phyloP scores from a whole-genome alignment of 1,140 invertebrate genomes.

The Octopus sinensis region DNA sequence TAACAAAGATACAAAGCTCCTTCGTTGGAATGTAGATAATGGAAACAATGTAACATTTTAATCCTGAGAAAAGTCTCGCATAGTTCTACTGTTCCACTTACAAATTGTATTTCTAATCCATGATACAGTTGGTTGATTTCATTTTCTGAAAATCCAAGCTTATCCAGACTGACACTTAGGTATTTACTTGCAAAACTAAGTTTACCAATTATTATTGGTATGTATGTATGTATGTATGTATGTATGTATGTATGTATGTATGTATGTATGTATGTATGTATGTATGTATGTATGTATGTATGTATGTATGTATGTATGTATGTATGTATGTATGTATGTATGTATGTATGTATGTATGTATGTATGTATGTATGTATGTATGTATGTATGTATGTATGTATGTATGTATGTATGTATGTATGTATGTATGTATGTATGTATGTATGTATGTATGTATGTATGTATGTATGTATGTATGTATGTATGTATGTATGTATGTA shows the following conservation, averaged over 20 bases:
- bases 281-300: background rate
- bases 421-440: background rate
- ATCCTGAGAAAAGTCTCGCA: too few relatives aligned
- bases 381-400: background rate
- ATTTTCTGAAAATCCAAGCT: too few relatives aligned
- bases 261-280: constrained; percentile 3
- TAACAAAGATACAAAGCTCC: too few relatives aligned
- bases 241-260: constrained; percentile 3
- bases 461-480: background rate
- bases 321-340: background rate
- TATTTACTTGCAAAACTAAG: too few relatives aligned
- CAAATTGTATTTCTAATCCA: too few relatives aligned
- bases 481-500: background rate
- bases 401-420: background rate
- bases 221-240: background rate
- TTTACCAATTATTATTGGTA: background rate
- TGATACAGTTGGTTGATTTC: too few relatives aligned
- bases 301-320: background rate
- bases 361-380: background rate
- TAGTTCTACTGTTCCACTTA: too few relatives aligned
- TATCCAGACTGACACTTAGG: too few relatives aligned
- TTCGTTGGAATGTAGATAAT: too few relatives aligned
- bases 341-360: background rate
- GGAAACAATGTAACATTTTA: too few relatives aligned
- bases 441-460: background rate